Evolutionary conservation across 1,140 invertebrate genomes (phyloP), one percentile per base, ranked within the genome.

Genomic region (Trypoxylus dichotomus): DNA sequence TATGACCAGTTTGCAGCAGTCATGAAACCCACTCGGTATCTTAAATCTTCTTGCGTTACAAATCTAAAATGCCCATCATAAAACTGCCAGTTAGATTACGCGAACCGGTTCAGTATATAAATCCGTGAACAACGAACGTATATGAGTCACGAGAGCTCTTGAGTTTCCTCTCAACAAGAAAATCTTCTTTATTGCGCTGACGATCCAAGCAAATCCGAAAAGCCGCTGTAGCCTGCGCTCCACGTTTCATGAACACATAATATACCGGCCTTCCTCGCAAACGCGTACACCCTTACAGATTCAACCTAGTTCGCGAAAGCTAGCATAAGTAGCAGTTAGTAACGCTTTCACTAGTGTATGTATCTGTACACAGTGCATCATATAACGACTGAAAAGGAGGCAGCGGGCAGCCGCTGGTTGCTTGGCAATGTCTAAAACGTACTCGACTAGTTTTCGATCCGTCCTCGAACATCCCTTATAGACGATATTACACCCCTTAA

Each of bases 141-240:
- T 83, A 83, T 83, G 82, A 82, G 80, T 84, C 79, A 81, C 77
- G 78, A 83, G 82, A 77, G 79, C 79, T 77, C 83, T 84, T 72
- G 79, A 84, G 81, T 75, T 79, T 79, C 76, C 83, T 84, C 84
- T 85, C 85, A 83, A 84, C 85, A 85, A 85, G 83, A 85, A 85
- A 85, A 85, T 85, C 85, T 85, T 83, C 83, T 85, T 85, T 85
- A 85, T 85, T 85, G 84, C 85, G 75, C 76, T 82, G 81, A 81
- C 82, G 84, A 85, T 84, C 83, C 77, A 75, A 77, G 83, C 83
- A 85, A 85, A 85, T 85, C 84, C 83, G 77, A 79, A 83, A 84
- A 83, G 80, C 83, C 77, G 1, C 47, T 54, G 47, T 54, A 54
- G 47, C 47, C 47, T n/a, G 19, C 76, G 76, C 76, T 74, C 77